A percentile compares a stretch with the other conserved stretches of the same genome.
Conservation (phyloP, 2,797 vertebrate species). For the Eulemur rubriventer region DNA sequence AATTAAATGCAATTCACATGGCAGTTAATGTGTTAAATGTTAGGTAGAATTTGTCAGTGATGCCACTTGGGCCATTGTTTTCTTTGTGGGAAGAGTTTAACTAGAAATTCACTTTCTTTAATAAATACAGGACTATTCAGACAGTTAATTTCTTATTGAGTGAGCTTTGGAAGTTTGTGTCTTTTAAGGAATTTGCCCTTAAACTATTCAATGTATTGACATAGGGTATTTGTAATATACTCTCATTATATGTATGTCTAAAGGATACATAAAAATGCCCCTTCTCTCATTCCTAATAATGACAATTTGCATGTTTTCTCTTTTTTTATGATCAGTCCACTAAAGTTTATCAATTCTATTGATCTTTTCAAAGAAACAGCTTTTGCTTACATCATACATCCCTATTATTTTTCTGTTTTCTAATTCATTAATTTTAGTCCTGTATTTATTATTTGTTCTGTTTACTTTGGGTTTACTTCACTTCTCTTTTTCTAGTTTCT, state of each 20-base stretch:
- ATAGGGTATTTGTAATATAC: not conserved
- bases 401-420: not conserved
- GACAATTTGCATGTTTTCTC: not conserved
- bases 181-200: not conserved
- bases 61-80: not conserved
- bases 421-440: not conserved
- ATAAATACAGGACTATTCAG: not conserved
- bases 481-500: not conserved
- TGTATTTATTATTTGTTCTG: not conserved
- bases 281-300: not conserved
- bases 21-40: not conserved
- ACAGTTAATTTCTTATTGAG: not conserved
- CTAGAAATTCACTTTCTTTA: not conserved
- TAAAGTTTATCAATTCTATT: not conserved
- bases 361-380: not conserved
- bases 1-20: no score
- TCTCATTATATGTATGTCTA: not conserved
- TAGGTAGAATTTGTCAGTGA: not conserved
- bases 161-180: not conserved
- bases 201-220: not conserved
- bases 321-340: not conserved
- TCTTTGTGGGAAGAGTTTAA: slow-evolving; percentile 1
- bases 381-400: not conserved
- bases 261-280: not conserved
- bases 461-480: not conserved